Evolutionary conservation across 2,888 invertebrate species (phyloP).

Genomic region (Deilephila elpenor): DNA sequence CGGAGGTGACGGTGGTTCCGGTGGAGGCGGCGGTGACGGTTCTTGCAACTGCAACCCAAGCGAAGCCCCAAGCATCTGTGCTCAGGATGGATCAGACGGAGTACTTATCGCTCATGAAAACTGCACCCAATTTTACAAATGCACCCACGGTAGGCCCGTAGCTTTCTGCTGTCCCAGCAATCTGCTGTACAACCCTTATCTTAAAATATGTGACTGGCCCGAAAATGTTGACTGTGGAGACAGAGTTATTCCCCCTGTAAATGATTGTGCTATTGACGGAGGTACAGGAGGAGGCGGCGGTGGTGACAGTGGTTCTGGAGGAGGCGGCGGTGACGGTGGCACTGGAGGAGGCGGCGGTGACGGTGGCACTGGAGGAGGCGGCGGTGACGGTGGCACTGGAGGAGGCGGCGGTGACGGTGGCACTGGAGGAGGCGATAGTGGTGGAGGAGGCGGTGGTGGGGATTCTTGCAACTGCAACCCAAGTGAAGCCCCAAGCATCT

Average conservation of each 20-base stretch:
- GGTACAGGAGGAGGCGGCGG: neutral
- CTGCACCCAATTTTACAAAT: conserved; percentile 53
- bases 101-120: conserved; percentile 49
- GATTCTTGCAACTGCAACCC: conserved; percentile 50
- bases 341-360: conserved; percentile 17
- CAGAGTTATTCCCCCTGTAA: conserved; percentile 35
- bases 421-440: conserved; percentile 24
- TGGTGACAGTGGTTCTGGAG: neutral
- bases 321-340: neutral
- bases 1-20: conserved; percentile 25
- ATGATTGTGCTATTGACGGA: conserved; percentile 29
- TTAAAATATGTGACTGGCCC: conserved; percentile 48
- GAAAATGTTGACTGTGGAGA: conserved; percentile 49
- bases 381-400: conserved; percentile 19
- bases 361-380: conserved; percentile 31
- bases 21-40: conserved; percentile 29
- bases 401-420: conserved; percentile 30
- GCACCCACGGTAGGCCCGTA: conserved; percentile 40
- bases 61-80: conserved; percentile 49
- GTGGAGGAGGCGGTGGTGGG: conserved; percentile 35
- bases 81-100: conserved; percentile 44
- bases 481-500: conserved; percentile 47
- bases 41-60: conserved; percentile 40
- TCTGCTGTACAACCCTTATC: conserved; percentile 39
- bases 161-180: conserved; percentile 32